These are phyloP conservation scores for Numenius arquata DNA, from an alignment of 2,113 vertebrate species.

Conservation along the genomic window DNA sequence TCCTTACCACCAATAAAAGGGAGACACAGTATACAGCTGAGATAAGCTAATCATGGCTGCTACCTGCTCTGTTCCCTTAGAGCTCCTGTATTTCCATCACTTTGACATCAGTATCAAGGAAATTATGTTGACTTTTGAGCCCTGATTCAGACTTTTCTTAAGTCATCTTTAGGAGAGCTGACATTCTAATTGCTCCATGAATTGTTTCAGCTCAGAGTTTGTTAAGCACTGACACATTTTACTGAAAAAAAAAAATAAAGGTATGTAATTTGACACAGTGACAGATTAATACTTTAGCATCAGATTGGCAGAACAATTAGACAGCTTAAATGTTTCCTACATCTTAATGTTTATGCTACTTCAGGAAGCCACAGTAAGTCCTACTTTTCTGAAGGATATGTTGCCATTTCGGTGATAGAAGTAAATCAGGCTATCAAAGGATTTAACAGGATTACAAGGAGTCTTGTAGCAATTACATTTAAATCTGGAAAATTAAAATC, in stretches of 20 bases:
- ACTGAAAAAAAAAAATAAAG: conserved; percentile 62
- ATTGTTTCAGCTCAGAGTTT: conserved; percentile 68
- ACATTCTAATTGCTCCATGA: conserved; percentile 70
- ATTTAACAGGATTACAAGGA: conserved; percentile 68
- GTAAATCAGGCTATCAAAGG: conserved; percentile 69
- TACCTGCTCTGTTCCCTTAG: not conserved
- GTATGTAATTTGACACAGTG: conserved; percentile 72
- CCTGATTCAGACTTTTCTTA: conserved; percentile 64
- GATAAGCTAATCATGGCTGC: not conserved
- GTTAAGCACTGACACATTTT: conserved; percentile 70
- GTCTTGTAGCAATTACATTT: conserved; percentile 62
- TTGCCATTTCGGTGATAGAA: conserved; percentile 63
- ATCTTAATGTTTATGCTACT: conserved; percentile 67
- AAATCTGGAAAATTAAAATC: conserved; percentile 74
- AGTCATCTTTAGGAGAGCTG: conserved; percentile 56
- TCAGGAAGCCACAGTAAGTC: conserved; percentile 64
- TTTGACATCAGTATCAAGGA: conserved; percentile 55
- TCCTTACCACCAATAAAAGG: not conserved
- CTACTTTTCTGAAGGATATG: conserved; percentile 40
- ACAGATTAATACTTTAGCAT: conserved; percentile 71
- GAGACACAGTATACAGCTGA: not conserved
- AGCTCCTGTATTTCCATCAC: conserved; percentile 30
- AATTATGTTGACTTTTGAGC: conserved; percentile 65
- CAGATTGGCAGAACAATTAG: conserved; percentile 72
- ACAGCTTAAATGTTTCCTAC: conserved; percentile 65